Conservation (phyloP, 2,113 vertebrate species). For the Ibidorhyncha struthersii region DNA sequence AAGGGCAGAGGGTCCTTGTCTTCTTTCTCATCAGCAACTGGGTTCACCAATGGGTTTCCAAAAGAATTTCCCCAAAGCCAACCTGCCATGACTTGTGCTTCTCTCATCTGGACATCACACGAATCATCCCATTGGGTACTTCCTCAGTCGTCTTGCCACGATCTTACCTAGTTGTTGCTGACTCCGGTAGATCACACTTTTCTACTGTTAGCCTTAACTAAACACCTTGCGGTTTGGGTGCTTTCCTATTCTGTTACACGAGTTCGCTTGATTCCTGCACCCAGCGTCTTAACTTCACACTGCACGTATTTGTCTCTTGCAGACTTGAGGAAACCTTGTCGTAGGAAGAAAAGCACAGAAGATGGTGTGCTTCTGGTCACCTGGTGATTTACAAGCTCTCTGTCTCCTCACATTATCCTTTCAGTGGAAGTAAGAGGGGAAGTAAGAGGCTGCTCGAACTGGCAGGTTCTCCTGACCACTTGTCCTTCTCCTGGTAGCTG, state of each 20-base stretch:
- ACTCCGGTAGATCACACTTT: background rate
- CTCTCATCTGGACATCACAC: background rate
- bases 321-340: background rate
- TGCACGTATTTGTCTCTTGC: background rate
- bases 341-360: background rate
- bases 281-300: background rate
- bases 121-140: fast-evolving
- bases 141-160: background rate
- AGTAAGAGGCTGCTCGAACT: background rate
- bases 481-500: background rate
- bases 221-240: background rate
- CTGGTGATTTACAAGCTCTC: background rate
- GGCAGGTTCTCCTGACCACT: fast-evolving
- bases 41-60: background rate
- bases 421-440: background rate
- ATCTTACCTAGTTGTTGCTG: fast-evolving
- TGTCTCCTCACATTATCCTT: background rate
- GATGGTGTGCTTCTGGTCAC: background rate
- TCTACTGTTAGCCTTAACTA: background rate
- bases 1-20: background rate
- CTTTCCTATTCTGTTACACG: background rate
- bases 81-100: background rate
- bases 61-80: background rate
- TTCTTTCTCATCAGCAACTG: background rate
- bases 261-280: background rate